Percentiles rank a stretch among this genome's conserved stretches.
These are phyloP conservation scores for Choreutis nemorana DNA, from an alignment of 2,888 invertebrate genomes.

Conservation along the genomic window DNA sequence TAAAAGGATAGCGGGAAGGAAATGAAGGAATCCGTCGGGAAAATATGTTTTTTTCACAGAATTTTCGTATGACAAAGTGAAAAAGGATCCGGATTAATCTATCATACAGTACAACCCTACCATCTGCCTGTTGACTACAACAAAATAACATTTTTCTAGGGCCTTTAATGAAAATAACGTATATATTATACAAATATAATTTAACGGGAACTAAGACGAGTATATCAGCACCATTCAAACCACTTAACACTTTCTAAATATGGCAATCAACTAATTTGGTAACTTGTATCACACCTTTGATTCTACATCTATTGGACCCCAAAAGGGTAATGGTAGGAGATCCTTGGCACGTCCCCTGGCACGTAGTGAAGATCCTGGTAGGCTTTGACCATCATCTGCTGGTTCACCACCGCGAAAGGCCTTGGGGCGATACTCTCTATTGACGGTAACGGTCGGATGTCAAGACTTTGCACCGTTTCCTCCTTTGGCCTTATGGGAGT, in stretches of 20 bases:
- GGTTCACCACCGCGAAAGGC: constrained; percentile 51
- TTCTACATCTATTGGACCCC: constrained; percentile 36
- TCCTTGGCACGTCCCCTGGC: constrained; percentile 49
- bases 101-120: too few relatives aligned
- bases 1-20: constrained; percentile 13
- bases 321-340: constrained; percentile 55
- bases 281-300: constrained; percentile 1
- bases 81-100: too few relatives aligned
- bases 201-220: too few relatives aligned
- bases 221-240: too few relatives aligned
- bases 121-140: too few relatives aligned
- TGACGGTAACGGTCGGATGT: constrained; percentile 48
- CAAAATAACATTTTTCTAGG: too few relatives aligned
- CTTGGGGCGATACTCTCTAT: constrained; percentile 58
- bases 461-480: constrained; percentile 34
- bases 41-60: constrained; percentile 10
- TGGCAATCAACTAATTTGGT: too few relatives aligned
- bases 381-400: constrained; percentile 61
- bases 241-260: constrained; percentile 7
- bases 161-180: too few relatives aligned
- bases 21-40: constrained; percentile 19
- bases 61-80: too few relatives aligned
- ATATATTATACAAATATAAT: too few relatives aligned
- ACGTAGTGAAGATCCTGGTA: constrained; percentile 55
- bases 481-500: constrained; percentile 40